phyloP scores from a whole-genome alignment of 92 coral and sea anemone species.

The Heliopora coerulea region DNA sequence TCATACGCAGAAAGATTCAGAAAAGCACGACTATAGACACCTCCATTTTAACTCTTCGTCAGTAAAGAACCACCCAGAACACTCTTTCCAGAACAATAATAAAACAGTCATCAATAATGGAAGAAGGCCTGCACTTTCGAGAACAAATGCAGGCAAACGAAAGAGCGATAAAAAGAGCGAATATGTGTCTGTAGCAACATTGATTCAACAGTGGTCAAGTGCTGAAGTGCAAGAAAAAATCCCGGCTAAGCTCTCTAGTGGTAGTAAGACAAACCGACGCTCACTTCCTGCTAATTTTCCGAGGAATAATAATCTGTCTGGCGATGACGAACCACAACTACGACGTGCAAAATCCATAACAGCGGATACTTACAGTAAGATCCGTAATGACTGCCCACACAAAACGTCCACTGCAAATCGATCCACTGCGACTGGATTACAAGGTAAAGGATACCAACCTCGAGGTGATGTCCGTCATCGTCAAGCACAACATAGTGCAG shows the following conservation, averaged over 20 bases:
- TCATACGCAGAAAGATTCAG: neutral
- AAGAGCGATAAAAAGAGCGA: slow-evolving; percentile 9
- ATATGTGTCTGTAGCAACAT: slow-evolving; percentile 17
- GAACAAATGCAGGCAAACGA: neutral
- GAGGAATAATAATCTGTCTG: neutral
- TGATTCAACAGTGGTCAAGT: slow-evolving; percentile 31
- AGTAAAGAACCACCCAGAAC: neutral
- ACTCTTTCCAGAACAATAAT: slow-evolving; percentile 2
- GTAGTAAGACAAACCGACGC: neutral
- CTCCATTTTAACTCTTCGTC: neutral
- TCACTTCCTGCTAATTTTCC: slow-evolving; percentile 24
- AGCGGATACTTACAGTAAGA: neutral
- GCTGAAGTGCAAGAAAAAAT: neutral
- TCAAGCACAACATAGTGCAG: neutral
- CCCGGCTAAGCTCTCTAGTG: neutral
- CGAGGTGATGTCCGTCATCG: neutral
- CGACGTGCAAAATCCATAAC: slow-evolving; percentile 16
- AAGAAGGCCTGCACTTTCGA: neutral
- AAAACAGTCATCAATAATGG: neutral
- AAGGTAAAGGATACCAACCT: neutral
- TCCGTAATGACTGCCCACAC: neutral
- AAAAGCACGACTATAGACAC: neutral
- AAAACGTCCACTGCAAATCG: neutral
- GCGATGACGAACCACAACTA: neutral
- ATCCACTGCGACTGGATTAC: neutral